Evolutionary conservation across 2,113 vertebrate genomes (phyloP), one percentile per base, ranked within the genome.

Genomic region (Camelus bactrianus): DNA sequence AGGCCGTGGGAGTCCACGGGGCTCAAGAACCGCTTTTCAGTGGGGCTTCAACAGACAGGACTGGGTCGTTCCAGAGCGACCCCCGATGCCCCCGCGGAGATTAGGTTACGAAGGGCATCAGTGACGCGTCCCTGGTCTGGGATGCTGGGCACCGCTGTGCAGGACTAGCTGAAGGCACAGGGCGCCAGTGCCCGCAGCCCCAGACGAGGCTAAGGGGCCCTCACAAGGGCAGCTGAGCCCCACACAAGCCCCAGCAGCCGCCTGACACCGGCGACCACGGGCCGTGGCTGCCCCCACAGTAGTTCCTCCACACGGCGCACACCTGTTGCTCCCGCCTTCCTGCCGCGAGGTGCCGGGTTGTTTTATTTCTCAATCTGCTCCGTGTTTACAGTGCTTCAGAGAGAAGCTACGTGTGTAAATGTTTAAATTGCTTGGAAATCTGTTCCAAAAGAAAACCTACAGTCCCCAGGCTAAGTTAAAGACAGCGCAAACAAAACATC

Each of bases 371-470:
- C 62, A 93, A 50, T 92, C 35, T 93, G 50, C 26, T 93, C 20
- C 0, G 6, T 60, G 38, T 91, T 87, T 69, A 52, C 8, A 38
- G 60, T 7, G 16, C 8, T 69, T 91, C 22, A 56, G 48, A 84
- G 50, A 83, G 54, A 82, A 81, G 17, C 5, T 82, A 6, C 5
- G 4, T 35, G 52, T 7, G 3, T 86, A 70, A 67, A 60, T 84
- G 50, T 81, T 90, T 82, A 69, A 30, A 64, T 64, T 95, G 54
- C 38, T 79, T 95, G 22, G 62, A 90, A 87, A 91, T 64, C 15
- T 83, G 38, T 79, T 84, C 58, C 86, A 58, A 95, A 90, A 94
- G 86, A n/a, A 90, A 91, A 86, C 38, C 56, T 91, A 82, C 87
- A 72, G 60, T 91, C 90, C 17, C 65, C 10, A 65, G 38, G 69